These are phyloP conservation scores for Patella ulyssiponensis DNA, from an alignment of 2,888 invertebrate genomes.

Conservation along the genomic window DNA sequence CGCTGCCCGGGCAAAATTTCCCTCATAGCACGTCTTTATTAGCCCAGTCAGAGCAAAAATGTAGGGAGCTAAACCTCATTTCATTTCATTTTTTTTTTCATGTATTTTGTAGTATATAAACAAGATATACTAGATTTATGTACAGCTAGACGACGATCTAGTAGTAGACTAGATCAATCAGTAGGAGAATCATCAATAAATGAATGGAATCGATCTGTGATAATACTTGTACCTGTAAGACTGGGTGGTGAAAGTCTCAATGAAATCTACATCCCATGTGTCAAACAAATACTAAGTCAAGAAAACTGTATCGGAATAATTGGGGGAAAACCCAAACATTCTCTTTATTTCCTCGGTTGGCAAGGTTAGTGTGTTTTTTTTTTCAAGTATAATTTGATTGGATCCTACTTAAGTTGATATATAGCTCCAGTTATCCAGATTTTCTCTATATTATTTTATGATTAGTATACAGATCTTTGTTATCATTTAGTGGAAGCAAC, in stretches of 20 bases:
- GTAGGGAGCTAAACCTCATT: too few species aligned
- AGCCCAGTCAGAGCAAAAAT: too few species aligned
- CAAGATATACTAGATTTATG: slow-evolving; percentile 81
- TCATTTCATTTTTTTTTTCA: too few species aligned
- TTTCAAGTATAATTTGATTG: too few species aligned
- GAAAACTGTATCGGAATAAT: slow-evolving; percentile 91
- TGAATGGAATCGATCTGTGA: slow-evolving; percentile 73
- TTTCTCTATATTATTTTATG: too few species aligned
- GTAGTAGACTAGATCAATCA: slow-evolving; percentile 11
- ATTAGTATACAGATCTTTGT: too few species aligned
- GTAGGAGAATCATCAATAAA: slow-evolving; percentile 21
- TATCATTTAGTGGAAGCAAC: too few species aligned
- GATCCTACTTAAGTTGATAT: too few species aligned
- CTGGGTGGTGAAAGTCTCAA: slow-evolving; percentile 90
- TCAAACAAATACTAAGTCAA: slow-evolving; percentile 84
- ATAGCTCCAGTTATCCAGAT: too few species aligned
- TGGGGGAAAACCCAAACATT: slow-evolving; percentile 93
- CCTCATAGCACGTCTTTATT: too few species aligned
- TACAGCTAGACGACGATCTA: slow-evolving; percentile 42
- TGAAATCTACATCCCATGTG: slow-evolving; percentile 85
- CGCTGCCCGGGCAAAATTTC: too few species aligned
- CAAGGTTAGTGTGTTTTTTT: slow-evolving; percentile 77
- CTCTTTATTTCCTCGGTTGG: slow-evolving; percentile 92
- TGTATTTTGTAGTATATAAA: slow-evolving; percentile 78
- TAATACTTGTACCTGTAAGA: slow-evolving; percentile 87